Evolutionary conservation across 2,888 invertebrate genomes (phyloP).

Genomic region (Dioctria rufipes): DNA sequence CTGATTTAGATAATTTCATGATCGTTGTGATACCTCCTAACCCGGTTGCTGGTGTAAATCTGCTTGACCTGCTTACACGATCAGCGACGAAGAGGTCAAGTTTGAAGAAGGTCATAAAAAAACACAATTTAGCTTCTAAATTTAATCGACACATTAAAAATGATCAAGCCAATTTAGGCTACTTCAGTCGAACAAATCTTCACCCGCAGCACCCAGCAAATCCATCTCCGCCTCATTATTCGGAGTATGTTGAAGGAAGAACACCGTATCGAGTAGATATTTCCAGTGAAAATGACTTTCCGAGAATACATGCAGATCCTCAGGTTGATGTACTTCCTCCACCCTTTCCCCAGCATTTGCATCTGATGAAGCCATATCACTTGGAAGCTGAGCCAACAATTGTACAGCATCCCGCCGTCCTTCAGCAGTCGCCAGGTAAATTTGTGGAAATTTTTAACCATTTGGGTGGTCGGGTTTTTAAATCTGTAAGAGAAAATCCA

Average conservation of each 20-base stretch:
- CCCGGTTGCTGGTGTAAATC: constrained; percentile 64
- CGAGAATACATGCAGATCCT: constrained; percentile 55
- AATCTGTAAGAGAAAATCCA: constrained; percentile 37
- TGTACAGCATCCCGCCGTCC: constrained; percentile 64
- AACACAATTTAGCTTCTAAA: constrained; percentile 50
- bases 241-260: constrained; percentile 78
- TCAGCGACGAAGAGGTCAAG: constrained; percentile 63
- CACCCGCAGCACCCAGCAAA: not conserved
- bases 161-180: not conserved
- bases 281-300: constrained; percentile 59
- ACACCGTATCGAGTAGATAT: constrained; percentile 82
- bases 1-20: constrained; percentile 83
- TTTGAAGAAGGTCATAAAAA: constrained; percentile 58
- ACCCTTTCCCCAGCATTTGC: constrained; percentile 65
- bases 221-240: not conserved
- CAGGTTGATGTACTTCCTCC: constrained; percentile 70
- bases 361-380: constrained; percentile 68
- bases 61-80: constrained; percentile 66
- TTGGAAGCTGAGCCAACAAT: constrained; percentile 68
- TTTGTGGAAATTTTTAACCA: constrained; percentile 43
- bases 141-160: constrained; percentile 1
- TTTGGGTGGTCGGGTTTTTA: constrained; percentile 44
- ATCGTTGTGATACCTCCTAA: constrained; percentile 77
- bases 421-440: constrained; percentile 62
- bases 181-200: not conserved